Evolutionary conservation across 1,140 invertebrate genomes (phyloP).

Genomic region (Drosophila hydei): DNA sequence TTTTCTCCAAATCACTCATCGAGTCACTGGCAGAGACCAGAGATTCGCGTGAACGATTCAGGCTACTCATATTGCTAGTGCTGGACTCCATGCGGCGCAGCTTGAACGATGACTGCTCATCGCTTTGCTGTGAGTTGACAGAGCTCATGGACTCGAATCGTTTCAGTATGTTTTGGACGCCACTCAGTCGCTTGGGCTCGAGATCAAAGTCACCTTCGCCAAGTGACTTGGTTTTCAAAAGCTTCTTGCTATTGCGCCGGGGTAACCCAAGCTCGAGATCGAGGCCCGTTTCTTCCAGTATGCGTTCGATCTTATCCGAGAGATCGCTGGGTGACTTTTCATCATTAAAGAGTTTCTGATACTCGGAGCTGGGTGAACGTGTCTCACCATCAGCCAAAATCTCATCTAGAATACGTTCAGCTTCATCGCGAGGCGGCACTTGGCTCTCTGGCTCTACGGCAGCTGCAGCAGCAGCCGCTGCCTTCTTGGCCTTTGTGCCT

Average conservation of each 20-base stretch:
- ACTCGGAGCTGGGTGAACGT: conserved; percentile 76
- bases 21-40: conserved; percentile 60
- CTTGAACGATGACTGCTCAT: conserved; percentile 70
- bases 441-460: not conserved
- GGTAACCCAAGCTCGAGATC: conserved; percentile 72
- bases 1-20: conserved; percentile 76
- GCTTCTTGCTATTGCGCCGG: conserved; percentile 62
- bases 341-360: conserved; percentile 73
- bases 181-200: conserved; percentile 45
- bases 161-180: conserved; percentile 74
- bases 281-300: conserved; percentile 71
- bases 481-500: conserved; percentile 71
- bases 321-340: conserved; percentile 81
- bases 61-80: conserved; percentile 74
- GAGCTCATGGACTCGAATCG: conserved; percentile 80
- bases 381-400: conserved; percentile 61
- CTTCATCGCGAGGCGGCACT: conserved; percentile 56
- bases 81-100: conserved; percentile 76
- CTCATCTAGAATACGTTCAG: conserved; percentile 73
- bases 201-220: conserved; percentile 72
- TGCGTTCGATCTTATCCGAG: conserved; percentile 78
- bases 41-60: conserved; percentile 70
- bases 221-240: conserved; percentile 74
- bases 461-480: conserved; percentile 37
- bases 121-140: conserved; percentile 59